Evolutionary conservation across 2,113 vertebrate species (phyloP), one percentile per base, ranked within the genome.

Genomic region (Sceloporus undulatus): DNA sequence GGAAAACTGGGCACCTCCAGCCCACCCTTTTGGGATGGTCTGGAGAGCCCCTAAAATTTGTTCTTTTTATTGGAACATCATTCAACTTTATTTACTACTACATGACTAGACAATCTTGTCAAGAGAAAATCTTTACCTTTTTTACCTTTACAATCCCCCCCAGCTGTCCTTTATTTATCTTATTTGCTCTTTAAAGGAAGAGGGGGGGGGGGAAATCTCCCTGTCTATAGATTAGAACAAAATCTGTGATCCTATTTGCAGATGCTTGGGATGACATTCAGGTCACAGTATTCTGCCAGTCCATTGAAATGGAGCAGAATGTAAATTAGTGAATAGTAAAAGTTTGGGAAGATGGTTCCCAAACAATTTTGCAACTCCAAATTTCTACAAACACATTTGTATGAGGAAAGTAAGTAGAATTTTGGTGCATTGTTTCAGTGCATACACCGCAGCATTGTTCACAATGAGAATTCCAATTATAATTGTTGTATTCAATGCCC

Each of bases 251-350:
- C 52, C 42, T 54, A 29, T 79, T 48, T 83, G 25, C 59, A 34
- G 29, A 93, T 92, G 82, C 82, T 92, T 87, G 27, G 59, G 95
- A 91, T 65, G 88, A 84, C 66, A 85, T 93, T 94, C 38, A 0
- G 83, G 62, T 68, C 29, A 77, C 68, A 90, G 94, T 86, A 83
- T 71, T 87, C 80, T 91, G 78, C 86, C 88, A 89, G 2, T 48
- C 68, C 52, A 4, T 21, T 29, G 29, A 88, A 88, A 84, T 66
- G 29, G 1, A 48, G 83, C 90, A 89, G 79, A 82, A 91, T 74
- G 66, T 16, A 89, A 89, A 88, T 87, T 93, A 92, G 93, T 92
- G 92, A 87, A 88, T n/a, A 92, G 89, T 91, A 56, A 87, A 84
- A 80, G 62, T 13, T 25, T 52, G 5, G 9, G 34, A 1, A n/a